Percentiles rank a stretch among this genome's conserved stretches.
Evolutionary conservation across 1,140 invertebrate species (phyloP).

Genomic region (Antheraea pernyi): DNA sequence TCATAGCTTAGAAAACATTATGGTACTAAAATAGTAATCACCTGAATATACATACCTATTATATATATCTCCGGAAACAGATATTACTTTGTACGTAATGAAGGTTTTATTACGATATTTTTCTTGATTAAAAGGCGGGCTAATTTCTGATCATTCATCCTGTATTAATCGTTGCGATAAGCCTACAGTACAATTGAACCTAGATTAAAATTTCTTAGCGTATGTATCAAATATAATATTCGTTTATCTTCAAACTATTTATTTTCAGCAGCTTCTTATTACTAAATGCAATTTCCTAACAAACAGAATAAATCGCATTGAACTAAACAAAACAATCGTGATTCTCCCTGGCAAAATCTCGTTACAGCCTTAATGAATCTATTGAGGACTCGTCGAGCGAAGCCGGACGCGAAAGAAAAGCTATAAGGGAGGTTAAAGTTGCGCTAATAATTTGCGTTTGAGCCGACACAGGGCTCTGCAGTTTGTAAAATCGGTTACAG

Average conservation of each 20-base stretch:
- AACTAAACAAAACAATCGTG: conserved; percentile 71
- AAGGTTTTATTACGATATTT: too few species aligned
- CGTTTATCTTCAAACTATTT: neutral
- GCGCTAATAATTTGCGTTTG: conserved; percentile 58
- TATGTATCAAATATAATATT: neutral
- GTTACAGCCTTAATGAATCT: conserved; percentile 78
- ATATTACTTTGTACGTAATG: too few species aligned
- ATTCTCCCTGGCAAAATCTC: conserved; percentile 70
- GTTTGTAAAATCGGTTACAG: neutral
- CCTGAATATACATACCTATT: too few species aligned
- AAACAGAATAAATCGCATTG: conserved; percentile 72
- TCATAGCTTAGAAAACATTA: too few species aligned
- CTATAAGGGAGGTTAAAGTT: conserved; percentile 44
- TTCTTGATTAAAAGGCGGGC: too few species aligned
- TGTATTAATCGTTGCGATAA: too few species aligned
- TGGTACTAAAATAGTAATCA: too few species aligned
- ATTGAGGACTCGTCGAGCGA: conserved; percentile 70
- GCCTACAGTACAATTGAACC: too few species aligned
- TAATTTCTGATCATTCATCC: too few species aligned
- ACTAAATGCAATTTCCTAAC: conserved; percentile 7
- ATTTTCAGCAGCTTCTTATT: neutral
- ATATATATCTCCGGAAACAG: too few species aligned
- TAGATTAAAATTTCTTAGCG: too few species aligned
- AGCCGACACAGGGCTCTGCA: conserved; percentile 1
- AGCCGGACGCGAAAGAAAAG: conserved; percentile 54